Conservation (phyloP, 2,113 vertebrate species). For the Phycodurus eques region DNA sequence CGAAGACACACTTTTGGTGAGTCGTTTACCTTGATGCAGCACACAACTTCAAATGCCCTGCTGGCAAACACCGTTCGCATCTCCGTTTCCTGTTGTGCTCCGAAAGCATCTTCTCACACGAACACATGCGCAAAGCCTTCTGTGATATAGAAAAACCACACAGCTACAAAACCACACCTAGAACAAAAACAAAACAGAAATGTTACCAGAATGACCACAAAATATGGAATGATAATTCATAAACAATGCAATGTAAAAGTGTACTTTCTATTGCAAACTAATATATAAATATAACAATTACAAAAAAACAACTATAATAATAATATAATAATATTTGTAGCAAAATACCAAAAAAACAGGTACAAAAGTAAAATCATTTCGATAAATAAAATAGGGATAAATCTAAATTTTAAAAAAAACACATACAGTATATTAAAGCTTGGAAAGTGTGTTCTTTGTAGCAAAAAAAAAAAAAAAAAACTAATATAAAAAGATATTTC, state of each 20-base stretch:
- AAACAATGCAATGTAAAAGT: too few species aligned
- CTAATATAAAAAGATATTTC: too few species aligned
- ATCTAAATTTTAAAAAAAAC: neutral
- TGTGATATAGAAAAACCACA: conserved; percentile 1
- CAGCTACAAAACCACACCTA: conserved; percentile 19
- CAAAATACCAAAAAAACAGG: too few species aligned
- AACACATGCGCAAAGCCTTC: neutral
- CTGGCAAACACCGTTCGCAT: neutral
- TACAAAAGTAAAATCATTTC: too few species aligned
- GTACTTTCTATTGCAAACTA: neutral
- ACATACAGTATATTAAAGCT: too few species aligned
- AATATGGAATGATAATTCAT: neutral
- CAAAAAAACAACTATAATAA: neutral
- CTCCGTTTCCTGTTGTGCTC: neutral
- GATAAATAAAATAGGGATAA: neutral
- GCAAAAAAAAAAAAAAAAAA: too few species aligned
- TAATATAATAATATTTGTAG: neutral
- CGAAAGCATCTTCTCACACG: conserved; percentile 17
- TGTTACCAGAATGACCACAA: neutral
- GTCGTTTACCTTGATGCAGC: neutral
- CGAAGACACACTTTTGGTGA: neutral
- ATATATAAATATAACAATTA: neutral
- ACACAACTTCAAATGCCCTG: neutral
- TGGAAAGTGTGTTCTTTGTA: too few species aligned
- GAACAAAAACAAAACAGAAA: neutral